Evolutionary conservation across 2,888 invertebrate species (phyloP), one percentile per base, ranked within the genome.

Genomic region (Aphidius colemani): DNA sequence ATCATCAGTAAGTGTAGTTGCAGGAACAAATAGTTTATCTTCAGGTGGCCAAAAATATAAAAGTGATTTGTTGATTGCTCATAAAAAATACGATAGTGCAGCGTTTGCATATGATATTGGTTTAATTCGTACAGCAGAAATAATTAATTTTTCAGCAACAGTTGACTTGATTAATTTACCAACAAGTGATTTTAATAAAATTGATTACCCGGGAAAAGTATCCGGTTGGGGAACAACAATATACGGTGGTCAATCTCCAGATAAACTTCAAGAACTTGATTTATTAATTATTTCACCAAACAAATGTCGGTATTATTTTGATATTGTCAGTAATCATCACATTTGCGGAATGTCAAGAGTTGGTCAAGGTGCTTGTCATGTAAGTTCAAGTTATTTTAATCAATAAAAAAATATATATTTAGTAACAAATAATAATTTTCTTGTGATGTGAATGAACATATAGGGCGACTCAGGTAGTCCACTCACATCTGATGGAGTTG

Each of bases 311-410:
- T 4, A 1, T 9, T 1, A 30, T 0, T 64, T 69, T 7, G 11
- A 11, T 10, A 64, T 58, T 30, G 67, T 75, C 7, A 65, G 50
- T 1, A 45, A 64, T 6, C 66, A 69, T 4, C 74, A 78, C 41
- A 74, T 79, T 41, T 79, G 79, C 56, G 76, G 77, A 10, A 68
- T 74, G 39, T 77, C 79, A 1, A 72, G 71, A 66, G 7, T 1
- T 41, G 79, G 79, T 11, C 72, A 79, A 70, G 79, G 78, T 48
- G 78, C 78, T 3, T 79, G 79, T 53, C 66, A 78, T 63, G 79
- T 79, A 53, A 75, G 76, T 74, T 0, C 1, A 30, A 5, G 3
- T 30, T 3, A 30, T 30, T 30, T 60, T 13, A 55, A 30, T 30
- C 2, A 4, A 30, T 30, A 30, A 13, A 7, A 7, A 18, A 1